Conservation (phyloP, 2,888 invertebrate species). For the Pristionchus mayeri region DNA sequence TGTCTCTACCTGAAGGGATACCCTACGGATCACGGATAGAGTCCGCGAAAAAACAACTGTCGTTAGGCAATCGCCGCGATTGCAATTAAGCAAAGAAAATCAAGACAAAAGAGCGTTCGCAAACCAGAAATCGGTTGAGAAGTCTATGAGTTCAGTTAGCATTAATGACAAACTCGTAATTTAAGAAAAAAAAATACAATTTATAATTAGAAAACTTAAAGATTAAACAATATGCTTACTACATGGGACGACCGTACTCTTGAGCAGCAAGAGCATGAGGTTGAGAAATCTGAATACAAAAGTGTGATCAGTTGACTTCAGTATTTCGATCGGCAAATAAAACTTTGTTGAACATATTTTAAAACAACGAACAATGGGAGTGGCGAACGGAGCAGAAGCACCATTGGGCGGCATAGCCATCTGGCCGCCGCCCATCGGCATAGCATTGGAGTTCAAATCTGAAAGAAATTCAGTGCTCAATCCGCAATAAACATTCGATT, state of each 20-base stretch:
- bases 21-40: conserved; percentile 23
- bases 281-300: too few relatives aligned
- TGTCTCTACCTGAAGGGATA: conserved; percentile 27
- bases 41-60: conserved; percentile 36
- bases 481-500: not conserved
- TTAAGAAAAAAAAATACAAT: too few relatives aligned
- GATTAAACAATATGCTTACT: too few relatives aligned
- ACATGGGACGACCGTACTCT: not conserved
- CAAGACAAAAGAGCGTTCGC: conserved; percentile 10
- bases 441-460: conserved; percentile 29
- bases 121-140: conserved; percentile 38
- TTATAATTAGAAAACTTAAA: too few relatives aligned
- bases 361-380: conserved; percentile 7
- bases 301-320: too few relatives aligned
- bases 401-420: conserved; percentile 44
- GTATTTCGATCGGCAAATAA: too few relatives aligned
- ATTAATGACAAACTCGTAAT: not conserved
- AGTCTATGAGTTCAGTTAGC: not conserved
- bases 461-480: not conserved
- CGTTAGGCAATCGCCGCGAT: not conserved
- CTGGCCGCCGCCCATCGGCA: conserved; percentile 19
- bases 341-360: too few relatives aligned
- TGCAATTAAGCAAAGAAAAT: not conserved
- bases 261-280: too few relatives aligned
- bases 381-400: not conserved